phyloP scores from a whole-genome alignment of 1,140 invertebrate species.

The Dendroctonus ponderosae region DNA sequence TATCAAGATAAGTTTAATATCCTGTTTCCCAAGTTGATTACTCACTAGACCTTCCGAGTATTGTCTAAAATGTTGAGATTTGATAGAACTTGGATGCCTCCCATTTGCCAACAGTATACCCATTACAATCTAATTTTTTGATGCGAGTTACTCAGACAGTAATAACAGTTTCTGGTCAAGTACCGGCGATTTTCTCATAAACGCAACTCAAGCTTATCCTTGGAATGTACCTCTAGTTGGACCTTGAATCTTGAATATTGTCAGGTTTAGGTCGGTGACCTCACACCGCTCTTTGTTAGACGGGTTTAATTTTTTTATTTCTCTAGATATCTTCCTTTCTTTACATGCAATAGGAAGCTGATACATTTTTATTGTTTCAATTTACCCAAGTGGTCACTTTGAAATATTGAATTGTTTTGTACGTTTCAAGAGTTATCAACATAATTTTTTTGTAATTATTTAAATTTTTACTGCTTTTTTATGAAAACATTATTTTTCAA shows the following conservation, averaged over 20 bases:
- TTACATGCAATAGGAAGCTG: neutral
- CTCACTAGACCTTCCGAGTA: neutral
- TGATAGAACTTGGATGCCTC: no score
- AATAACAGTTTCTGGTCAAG: neutral
- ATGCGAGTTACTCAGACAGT: neutral
- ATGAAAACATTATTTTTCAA: neutral
- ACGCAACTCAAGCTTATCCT: slow-evolving; percentile 21
- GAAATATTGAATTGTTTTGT: no score
- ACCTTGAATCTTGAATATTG: slow-evolving; percentile 33
- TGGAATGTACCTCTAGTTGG: slow-evolving; percentile 27
- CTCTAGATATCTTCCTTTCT: neutral
- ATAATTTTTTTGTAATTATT: neutral
- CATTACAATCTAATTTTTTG: neutral
- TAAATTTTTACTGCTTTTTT: neutral
- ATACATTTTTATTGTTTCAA: neutral
- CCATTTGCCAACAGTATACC: no score
- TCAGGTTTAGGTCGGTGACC: slow-evolving; percentile 28
- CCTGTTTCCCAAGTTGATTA: no score
- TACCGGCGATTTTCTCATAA: slow-evolving; percentile 13
- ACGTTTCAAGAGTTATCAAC: neutral
- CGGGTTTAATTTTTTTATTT: slow-evolving; percentile 19
- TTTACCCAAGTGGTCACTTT: no score
- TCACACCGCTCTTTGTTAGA: slow-evolving; percentile 30
- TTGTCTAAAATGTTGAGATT: no score
- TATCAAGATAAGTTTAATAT: neutral